Conservation (phyloP, 1,140 invertebrate species). For the Hyles vespertilio region DNA sequence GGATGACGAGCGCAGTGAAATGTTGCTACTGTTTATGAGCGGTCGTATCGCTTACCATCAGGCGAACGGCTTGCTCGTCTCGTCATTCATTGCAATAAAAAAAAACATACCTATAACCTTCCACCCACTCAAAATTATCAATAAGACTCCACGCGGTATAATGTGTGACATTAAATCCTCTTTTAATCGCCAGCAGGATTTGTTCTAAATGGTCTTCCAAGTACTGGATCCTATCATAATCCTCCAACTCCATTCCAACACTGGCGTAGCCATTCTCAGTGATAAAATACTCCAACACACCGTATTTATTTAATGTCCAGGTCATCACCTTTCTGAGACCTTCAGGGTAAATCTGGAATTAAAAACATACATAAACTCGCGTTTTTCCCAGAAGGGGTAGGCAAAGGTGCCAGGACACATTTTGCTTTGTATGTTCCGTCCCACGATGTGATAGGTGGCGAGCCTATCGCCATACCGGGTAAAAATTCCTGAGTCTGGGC, state of each 20-base stretch:
- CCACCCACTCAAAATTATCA: conserved; percentile 80
- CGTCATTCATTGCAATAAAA: too few species aligned
- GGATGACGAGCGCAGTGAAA: too few species aligned
- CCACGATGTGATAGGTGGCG: too few species aligned
- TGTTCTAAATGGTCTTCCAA: conserved; percentile 42
- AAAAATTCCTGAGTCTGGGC: too few species aligned
- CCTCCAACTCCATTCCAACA: conserved; percentile 61
- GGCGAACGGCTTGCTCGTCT: too few species aligned
- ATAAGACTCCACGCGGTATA: conserved; percentile 80
- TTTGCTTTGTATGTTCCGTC: too few species aligned
- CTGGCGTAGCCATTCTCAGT: conserved; percentile 82
- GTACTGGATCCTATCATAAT: conserved; percentile 68
- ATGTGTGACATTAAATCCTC: conserved; percentile 48
- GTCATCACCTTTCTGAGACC: conserved; percentile 64
- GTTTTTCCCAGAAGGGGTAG: too few species aligned
- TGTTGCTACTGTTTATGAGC: too few species aligned
- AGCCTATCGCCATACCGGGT: too few species aligned
- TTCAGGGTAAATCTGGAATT: conserved; percentile 41
- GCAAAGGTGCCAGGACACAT: too few species aligned
- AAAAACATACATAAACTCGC: not conserved
- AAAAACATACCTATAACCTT: not conserved
- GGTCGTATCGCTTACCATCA: too few species aligned
- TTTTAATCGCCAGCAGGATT: conserved; percentile 12
- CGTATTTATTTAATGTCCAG: conserved; percentile 79
- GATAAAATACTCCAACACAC: conserved; percentile 77